Base-by-base conservation (phyloP, 2,797 vertebrate species). In the Gambusia yucatana region DNA sequence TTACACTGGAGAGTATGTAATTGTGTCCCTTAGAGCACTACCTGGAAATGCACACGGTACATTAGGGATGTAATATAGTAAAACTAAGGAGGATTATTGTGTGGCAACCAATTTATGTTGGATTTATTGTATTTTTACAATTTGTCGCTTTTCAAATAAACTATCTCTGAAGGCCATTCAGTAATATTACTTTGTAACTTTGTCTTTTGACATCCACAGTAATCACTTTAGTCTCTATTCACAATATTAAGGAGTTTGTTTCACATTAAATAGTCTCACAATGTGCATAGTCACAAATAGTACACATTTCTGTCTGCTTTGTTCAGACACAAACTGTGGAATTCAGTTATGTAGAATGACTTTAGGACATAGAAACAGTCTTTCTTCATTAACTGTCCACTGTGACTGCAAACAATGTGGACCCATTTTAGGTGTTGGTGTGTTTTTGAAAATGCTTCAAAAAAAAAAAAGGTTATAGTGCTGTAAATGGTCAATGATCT, bases 21-120 rank as follows among this genome's bases (percentile, higher is more conserved):
- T 41, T 39, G 63, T 74, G 69, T 86, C 72, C 39, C 7, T 78
- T 77, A 1, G 13, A 82, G 81, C 55, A 11, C 48, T 71, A 79
- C 82, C 79, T 78, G 63, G 73, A 80, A 74, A 77, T 17, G 46
- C 8, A 20, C 25, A n/a, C 6, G 41, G 72, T 47, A 17, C 39
- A 52, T 82, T 77, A 47, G 59, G 36, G 83, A 84, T 55, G 73
- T 88, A 74, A 70, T 75, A 55, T 30, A 73, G 36, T 79, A 55
- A 79, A 84, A 73, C 69, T 50, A 33, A 78, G 72, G n/a, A 52
- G 72, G 52, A 73, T 82, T 52, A 50, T 75, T 65, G 72, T 75
- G 36, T 70, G 67, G n/a, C 55, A 33, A 36, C 2, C 43, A 36
- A 25, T 75, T 16, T 16, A 48, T 10, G 0, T 39, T 9, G 33